Evolutionary conservation across 1,140 invertebrate species (phyloP).

Genomic region (Drosophila malerkotliana): DNA sequence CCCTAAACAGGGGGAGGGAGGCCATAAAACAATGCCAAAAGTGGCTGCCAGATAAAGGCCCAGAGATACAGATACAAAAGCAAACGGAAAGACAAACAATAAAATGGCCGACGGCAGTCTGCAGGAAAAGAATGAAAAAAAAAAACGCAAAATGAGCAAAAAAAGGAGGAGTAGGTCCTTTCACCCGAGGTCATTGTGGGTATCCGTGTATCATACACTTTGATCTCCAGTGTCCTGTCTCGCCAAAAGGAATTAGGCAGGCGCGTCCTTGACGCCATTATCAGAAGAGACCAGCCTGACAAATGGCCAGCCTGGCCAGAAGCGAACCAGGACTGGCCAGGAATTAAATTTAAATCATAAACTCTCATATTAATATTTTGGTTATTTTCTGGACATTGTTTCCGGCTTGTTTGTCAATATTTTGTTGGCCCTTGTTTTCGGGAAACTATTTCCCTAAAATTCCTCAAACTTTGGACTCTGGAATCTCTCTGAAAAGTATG

Average conservation of each 20-base stretch:
- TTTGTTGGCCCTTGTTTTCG: slow-evolving; percentile 24
- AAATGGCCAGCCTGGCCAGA: too few relatives aligned
- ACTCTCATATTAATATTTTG: too few relatives aligned
- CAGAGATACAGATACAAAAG: slow-evolving; percentile 41
- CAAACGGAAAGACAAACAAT: slow-evolving; percentile 60
- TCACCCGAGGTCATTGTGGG: slow-evolving; percentile 3
- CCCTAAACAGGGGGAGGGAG: too few relatives aligned
- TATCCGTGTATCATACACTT: slow-evolving; percentile 17
- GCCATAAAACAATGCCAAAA: slow-evolving; percentile 72
- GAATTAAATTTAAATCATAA: too few relatives aligned
- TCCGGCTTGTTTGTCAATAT: slow-evolving; percentile 12
- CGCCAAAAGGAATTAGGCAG: slow-evolving; percentile 1
- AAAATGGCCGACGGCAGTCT: slow-evolving; percentile 59
- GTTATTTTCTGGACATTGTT: slow-evolving; percentile 6
- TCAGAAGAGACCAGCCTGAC: neutral
- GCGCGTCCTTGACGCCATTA: slow-evolving; percentile 30
- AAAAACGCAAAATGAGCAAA: slow-evolving; percentile 63
- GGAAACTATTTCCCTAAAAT: slow-evolving; percentile 16
- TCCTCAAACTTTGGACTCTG: neutral
- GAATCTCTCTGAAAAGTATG: neutral
- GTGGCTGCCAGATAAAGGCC: slow-evolving; percentile 68
- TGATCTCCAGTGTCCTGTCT: slow-evolving; percentile 12
- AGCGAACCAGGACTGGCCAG: too few relatives aligned
- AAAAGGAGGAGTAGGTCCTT: neutral
- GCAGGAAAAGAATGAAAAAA: slow-evolving; percentile 33